Conservation (phyloP, 1,140 invertebrate genomes). For the Acromyrmex echinatior region DNA sequence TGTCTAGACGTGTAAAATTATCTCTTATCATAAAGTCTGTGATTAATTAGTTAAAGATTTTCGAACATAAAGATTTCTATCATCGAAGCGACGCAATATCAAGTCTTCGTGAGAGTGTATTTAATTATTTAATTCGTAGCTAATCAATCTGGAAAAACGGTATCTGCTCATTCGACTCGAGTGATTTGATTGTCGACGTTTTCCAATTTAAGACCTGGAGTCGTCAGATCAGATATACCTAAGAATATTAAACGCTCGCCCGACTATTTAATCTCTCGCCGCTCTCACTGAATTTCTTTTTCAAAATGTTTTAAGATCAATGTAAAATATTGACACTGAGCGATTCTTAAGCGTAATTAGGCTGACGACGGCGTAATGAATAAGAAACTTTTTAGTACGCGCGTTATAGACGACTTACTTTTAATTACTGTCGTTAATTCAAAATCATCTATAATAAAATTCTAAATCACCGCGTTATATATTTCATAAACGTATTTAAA, state of each 20-base stretch:
- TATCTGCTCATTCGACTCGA: background rate
- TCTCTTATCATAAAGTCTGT: slow-evolving; percentile 2
- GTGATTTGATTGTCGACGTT: slow-evolving; percentile 37
- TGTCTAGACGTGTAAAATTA: slow-evolving; percentile 4
- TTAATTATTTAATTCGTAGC: slow-evolving; percentile 35
- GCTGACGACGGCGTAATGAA: background rate
- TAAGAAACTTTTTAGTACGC: slow-evolving; percentile 2
- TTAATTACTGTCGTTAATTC: slow-evolving; percentile 29
- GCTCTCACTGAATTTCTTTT: background rate
- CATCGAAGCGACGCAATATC: slow-evolving; percentile 9
- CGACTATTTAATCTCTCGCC: background rate
- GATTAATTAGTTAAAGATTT: slow-evolving; percentile 23
- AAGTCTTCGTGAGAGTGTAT: background rate
- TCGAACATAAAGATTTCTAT: slow-evolving; percentile 36
- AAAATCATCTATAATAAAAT: background rate
- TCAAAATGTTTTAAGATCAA: background rate
- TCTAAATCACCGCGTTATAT: slow-evolving; percentile 8
- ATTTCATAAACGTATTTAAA: background rate
- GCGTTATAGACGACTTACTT: slow-evolving; percentile 10
- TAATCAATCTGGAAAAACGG: slow-evolving; percentile 40
- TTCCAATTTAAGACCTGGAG: slow-evolving; percentile 17
- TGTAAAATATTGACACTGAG: slow-evolving; percentile 39
- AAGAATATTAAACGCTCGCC: slow-evolving; percentile 18
- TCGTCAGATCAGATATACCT: slow-evolving; percentile 1
- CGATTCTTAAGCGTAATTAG: slow-evolving; percentile 35